phyloP scores from a whole-genome alignment of 2,888 invertebrate genomes.

The Nemurella pictetii region DNA sequence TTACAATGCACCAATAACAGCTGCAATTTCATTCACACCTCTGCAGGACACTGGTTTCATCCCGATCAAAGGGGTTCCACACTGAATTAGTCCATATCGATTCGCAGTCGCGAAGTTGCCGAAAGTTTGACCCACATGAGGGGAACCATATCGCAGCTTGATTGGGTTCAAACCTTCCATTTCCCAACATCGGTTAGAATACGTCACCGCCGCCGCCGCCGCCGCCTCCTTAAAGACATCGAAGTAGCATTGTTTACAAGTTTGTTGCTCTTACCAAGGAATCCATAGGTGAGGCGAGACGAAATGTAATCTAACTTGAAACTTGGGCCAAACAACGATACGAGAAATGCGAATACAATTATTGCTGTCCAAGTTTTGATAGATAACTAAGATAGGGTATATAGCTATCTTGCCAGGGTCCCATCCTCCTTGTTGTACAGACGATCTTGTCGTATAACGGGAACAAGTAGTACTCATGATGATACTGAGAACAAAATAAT shows the following conservation, averaged over 20 bases:
- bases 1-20: background rate
- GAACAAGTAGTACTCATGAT: background rate
- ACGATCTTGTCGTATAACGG: background rate
- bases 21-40: background rate
- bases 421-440: background rate
- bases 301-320: slow-evolving; percentile 15
- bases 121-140: slow-evolving; percentile 10
- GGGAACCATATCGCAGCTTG: background rate
- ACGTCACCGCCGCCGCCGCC: background rate
- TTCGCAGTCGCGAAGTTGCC: background rate
- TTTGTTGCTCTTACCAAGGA: background rate
- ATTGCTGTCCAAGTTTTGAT: background rate
- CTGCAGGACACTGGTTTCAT: background rate
- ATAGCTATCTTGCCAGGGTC: background rate
- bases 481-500: background rate
- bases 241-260: background rate
- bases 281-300: background rate
- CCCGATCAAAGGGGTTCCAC: background rate
- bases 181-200: background rate
- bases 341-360: background rate
- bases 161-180: background rate
- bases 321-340: background rate
- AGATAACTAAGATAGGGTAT: background rate
- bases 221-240: background rate
- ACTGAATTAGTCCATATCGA: background rate